phyloP scores from a whole-genome alignment of 2,888 invertebrate species.

The Hipparchia semele region DNA sequence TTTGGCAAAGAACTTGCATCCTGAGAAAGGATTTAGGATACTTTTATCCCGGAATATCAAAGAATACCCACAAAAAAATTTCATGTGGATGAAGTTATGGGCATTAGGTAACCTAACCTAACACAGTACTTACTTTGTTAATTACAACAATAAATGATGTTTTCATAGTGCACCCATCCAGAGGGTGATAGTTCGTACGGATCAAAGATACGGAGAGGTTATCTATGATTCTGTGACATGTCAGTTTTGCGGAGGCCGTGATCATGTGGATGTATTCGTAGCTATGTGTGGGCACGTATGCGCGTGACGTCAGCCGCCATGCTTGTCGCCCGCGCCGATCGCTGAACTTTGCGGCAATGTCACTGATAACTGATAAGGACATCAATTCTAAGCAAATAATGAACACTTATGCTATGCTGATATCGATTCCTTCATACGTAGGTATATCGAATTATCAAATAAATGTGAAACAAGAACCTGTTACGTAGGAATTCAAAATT shows the following conservation, averaged over 20 bases:
- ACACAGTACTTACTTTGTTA: too few species aligned
- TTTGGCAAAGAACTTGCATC: too few species aligned
- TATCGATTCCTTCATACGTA: neutral
- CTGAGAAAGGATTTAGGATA: too few species aligned
- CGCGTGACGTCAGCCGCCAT: conserved; percentile 68
- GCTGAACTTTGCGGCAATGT: conserved; percentile 72
- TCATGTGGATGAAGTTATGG: too few species aligned
- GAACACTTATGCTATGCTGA: conserved; percentile 15
- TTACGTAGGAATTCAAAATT: too few species aligned
- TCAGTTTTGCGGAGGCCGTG: conserved; percentile 17
- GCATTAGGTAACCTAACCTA: too few species aligned
- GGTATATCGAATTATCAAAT: too few species aligned
- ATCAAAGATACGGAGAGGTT: conserved; percentile 20
- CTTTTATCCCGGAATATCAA: too few species aligned
- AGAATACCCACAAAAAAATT: too few species aligned
- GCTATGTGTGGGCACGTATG: conserved; percentile 52
- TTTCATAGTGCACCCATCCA: conserved; percentile 12
- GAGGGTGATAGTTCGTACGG: conserved; percentile 20
- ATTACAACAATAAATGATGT: neutral
- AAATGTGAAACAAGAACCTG: too few species aligned
- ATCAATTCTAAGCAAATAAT: conserved; percentile 56
- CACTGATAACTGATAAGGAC: conserved; percentile 59
- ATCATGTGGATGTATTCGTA: conserved; percentile 18
- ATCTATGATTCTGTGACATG: conserved; percentile 26
- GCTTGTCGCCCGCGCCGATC: conserved; percentile 50